Evolutionary conservation across 2,888 invertebrate genomes (phyloP), one percentile per base, ranked within the genome.

Genomic region (Aleiodes alternator): DNA sequence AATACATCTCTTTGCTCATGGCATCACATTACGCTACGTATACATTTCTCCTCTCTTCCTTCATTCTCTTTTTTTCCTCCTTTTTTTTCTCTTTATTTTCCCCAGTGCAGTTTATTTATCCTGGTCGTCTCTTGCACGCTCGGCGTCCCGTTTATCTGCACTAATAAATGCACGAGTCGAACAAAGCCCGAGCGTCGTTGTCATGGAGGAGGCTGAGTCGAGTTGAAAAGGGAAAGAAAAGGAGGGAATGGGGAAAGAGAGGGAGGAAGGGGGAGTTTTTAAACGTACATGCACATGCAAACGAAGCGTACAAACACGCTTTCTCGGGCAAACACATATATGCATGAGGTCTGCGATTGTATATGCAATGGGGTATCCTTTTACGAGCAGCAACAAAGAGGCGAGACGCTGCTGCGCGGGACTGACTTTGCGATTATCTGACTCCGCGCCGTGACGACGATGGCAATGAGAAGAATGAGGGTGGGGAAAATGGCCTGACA

Each of bases 81-180:
- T n/a, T n/a, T n/a, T 23, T 38, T 61, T 23, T 23, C 1, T 23
- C 2, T 23, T 23, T 23, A 23, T 14, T 31, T 23, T 29, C 50
- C 50, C 34, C 51, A 7, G 29, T 51, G 50, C 29, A 51, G 31
- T 68, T 34, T 69, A 61, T 74, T 59, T 74, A 74, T 69, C 51
- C 53, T n/a, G 69, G 66, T 71, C 59, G 61, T 71, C 64, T 56
- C 31, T 43, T 56, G 34, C 61, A 50, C 51, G 51, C 72, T 59
- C 72, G 69, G 70, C 72, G 78, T 80, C 80, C 79, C 84, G 82
- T 84, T 84, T 85, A 85, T 85, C 83, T 81, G 77, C 82, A 82
- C 82, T 85, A 85, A 86, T 85, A 85, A 86, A 86, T 84, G 83
- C 80, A 79, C 78, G 76, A 77, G 80, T 82, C 80, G 80, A 83